Evolutionary conservation across 2,113 vertebrate species (phyloP), one percentile per base, ranked within the genome.

Genomic region (Puffinus mauretanicus): DNA sequence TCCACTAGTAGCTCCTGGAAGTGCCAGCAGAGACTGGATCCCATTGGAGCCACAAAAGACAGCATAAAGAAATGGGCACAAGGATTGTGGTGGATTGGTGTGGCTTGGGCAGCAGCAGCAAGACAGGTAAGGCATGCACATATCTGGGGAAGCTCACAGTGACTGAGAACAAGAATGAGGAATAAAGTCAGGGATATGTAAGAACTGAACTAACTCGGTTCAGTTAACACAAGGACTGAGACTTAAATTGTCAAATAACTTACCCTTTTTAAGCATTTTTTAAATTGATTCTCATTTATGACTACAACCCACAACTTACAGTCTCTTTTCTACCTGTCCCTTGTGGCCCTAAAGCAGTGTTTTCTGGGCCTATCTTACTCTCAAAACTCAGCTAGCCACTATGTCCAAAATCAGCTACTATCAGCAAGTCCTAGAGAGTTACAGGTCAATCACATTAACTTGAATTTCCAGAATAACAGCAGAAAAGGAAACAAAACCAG

Each of bases 111-210:
- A 4, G 54, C 60, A 77, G 40, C 64, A 70, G 20, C 15, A 90
- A 67, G 36, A 47, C 9, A 61, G 40, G 1, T 29, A 60, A 64
- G 14, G 54, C 40, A 72, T 34, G 6, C 11, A 8, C 0, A 0
- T 7, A 30, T 16, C 49, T 52, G 34, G 22, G 12, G 18, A 61
- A 76, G 29, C 44, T 69, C 32, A 49, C 21, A 36, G 49, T 14
- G 16, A 67, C 47, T 12, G 8, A 60, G 11, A 80, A 34, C 8
- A 86, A 67, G 61, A 13, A 55, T 61, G 15, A 62, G n/a, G 71
- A 76, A 49, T 38, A 54, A 82, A 79, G 32, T 18, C 82, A 71
- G 36, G 16, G 10, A 44, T 36, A 38, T 11, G 10, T 6, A 84
- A 61, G 27, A 70, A 73, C 6, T 52, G 5, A 38, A 38, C 36